Base-by-base conservation (phyloP, 2,888 invertebrate species). In the Drosophila atripex region DNA sequence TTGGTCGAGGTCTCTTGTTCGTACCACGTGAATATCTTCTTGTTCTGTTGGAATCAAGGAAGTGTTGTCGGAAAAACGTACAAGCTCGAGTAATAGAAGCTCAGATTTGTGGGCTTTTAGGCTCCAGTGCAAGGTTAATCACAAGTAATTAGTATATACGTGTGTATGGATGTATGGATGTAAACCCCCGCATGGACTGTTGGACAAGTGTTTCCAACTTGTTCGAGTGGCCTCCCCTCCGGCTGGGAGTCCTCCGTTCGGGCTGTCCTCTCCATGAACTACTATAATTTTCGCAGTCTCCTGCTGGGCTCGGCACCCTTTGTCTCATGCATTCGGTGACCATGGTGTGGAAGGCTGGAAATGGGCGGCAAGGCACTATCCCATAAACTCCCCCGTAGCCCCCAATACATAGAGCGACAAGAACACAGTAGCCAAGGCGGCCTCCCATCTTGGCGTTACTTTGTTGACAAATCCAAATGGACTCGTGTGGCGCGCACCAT, bases 21-120 rank as follows among this genome's bases (percentile, higher is more conserved):
- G 91, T 95, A 95, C 95, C 95, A 96, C 47, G 97, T 95, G 90
- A 96, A 97, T 68, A 97, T 94, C 75, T 94, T 94, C 88, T 95
- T 94, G 55, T 94, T 95, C 97, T 97, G 49, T 11, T 8, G 3
- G 18, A 18, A 18, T 18, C 18, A 18, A 18, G 18, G 2, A 18
- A 18, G 18, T 18, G 18, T 18, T 18, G 18, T 16, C 2, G 16
- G 18, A 21, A 21, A 32, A 32, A 11, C 4, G 12, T 5, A 12
- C 4, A 32, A n/a, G 8, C 11, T 41, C 16, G 1, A 18, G 18
- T 60, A 11, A 12, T 21, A 35, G 25, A 18, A 18, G 18, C 41
- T 11, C 25, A 23, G 59, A 59, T 38, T 47, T 46, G 25, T 30
- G 12, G 45, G 35, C 59, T 60, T 59, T 28, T 28, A 3, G 28